Base-by-base conservation (phyloP, 2,113 vertebrate species). In the Grammatotria lemairii region DNA sequence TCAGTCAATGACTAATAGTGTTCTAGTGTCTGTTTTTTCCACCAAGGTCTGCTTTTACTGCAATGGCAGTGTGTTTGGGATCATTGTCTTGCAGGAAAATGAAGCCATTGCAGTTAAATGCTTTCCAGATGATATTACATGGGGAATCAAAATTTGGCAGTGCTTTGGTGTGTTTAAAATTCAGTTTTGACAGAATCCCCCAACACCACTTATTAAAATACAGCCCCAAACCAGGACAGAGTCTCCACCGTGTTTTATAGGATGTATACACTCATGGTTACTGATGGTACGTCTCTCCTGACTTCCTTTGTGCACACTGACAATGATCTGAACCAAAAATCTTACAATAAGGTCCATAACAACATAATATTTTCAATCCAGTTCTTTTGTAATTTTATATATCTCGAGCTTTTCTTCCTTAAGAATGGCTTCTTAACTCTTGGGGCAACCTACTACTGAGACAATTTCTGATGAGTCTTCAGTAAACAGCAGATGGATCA, bases 111-210 rank as follows among this genome's bases (percentile, higher is more conserved):
- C 60, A 68, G 17, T 21, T 68, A 65, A 65, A 65, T 38, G 10
- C 7, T 65, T 65, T 38, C 60, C 33, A 65, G 60, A 13, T 38
- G 33, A 65, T 13, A 38, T 13, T 70, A 40, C n/a, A 70, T 3
- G 13, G 12, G 7, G 65, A 21, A 70, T 70, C n/a, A 23, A 42
- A 23, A 70, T 70, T 38, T 42, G 65, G 38, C 12, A 14, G 7
- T 63, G 8, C 31, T 31, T 65, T 0, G 31, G 31, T 12, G 31
- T 35, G 6, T 1, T 65, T 35, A 63, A 35, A 63, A 35, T 63
- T 63, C 31, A 65, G 60, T 65, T 65, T n/a, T 35, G 31, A 65
- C 60, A 65, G 38, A 33, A 65, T 65, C 31, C 6, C 31, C 60
- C 17, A 65, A 65, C 60, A 1, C 60, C 6, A 2, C 60, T 65